Evolutionary conservation across 2,888 invertebrate species (phyloP).

Genomic region (Pandemis cinnamomeana): DNA sequence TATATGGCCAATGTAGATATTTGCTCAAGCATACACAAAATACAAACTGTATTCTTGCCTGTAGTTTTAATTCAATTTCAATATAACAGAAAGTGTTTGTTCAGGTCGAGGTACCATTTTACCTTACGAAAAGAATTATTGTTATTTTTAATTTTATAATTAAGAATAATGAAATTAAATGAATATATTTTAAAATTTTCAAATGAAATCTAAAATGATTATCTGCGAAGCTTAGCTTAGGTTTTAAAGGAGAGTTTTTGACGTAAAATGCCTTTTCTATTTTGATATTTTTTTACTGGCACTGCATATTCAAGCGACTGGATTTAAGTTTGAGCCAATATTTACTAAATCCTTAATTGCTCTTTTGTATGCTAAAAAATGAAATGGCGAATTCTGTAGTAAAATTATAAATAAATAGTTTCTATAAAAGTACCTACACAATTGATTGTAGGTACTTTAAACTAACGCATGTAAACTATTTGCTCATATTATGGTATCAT

Average conservation of each 20-base stretch:
- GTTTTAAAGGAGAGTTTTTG: background rate
- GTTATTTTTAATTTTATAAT: background rate
- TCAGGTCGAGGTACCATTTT: background rate
- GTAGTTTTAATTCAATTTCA: background rate
- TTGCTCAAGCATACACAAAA: constrained; percentile 2
- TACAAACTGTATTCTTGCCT: background rate
- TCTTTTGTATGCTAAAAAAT: no score
- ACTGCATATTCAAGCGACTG: no score
- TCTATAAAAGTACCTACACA: no score
- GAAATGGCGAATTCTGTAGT: no score
- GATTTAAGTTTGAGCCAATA: no score
- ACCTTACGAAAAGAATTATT: no score
- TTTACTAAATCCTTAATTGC: no score
- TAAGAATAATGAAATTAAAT: background rate
- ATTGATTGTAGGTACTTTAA: no score
- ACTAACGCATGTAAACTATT: no score
- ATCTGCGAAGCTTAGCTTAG: background rate
- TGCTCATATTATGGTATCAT: no score
- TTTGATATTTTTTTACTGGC: background rate
- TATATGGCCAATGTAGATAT: constrained; percentile 5
- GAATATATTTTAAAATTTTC: background rate
- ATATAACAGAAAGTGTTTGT: background rate
- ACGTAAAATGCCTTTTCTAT: background rate
- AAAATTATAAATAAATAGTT: no score
- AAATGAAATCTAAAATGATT: background rate